Evolutionary conservation across 2,113 vertebrate genomes (phyloP), one percentile per base, ranked within the genome.

Genomic region (Benitochromis conjunctus): DNA sequence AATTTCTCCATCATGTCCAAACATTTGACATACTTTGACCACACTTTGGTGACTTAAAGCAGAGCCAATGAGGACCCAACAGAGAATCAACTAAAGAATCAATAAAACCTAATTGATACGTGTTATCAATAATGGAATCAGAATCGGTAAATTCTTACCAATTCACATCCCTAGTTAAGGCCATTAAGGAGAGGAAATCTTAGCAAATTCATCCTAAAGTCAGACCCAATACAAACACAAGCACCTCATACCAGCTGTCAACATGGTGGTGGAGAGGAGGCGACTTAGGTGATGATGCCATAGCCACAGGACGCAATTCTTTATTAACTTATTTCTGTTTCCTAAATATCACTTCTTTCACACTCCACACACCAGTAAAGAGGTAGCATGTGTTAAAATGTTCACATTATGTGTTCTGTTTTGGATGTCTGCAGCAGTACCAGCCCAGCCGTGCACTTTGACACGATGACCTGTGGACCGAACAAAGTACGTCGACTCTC

Each of bases 401-500:
- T 71, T 71, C 14, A 69, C 36, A 18, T 43, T 31, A 19, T 0
- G 3, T 0, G 19, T 18, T 5, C 10, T 76, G 4, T 0, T 21
- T 43, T 46, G 71, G 3, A 9, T 43, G 8, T 57, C 14, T 69
- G 8, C 38, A 96, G 95, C 62, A 34, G 14, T 21, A 89, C 64
- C 64, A 29, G 19, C 4, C 36, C 64, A 2, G 21, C 41, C 3
- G 91, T 96, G 48, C 71, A 82, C 83, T 97, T 96, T 56, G 94
- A 94, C 82, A 94, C 90, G 0, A 96, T 96, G 96, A 96, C 89
- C 9, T 16, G n/a, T 1, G 94, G 92, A 7, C 0, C 0, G 4
- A 29, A 69, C 21, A 18, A 43, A 24, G 95, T 94, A 0, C 90
- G 96, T 1, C 94, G 96, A 19, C 93, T 97, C 53, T 95, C 95